Base-by-base conservation (phyloP, 2,113 vertebrate species). In the Apodemus speciosus region DNA sequence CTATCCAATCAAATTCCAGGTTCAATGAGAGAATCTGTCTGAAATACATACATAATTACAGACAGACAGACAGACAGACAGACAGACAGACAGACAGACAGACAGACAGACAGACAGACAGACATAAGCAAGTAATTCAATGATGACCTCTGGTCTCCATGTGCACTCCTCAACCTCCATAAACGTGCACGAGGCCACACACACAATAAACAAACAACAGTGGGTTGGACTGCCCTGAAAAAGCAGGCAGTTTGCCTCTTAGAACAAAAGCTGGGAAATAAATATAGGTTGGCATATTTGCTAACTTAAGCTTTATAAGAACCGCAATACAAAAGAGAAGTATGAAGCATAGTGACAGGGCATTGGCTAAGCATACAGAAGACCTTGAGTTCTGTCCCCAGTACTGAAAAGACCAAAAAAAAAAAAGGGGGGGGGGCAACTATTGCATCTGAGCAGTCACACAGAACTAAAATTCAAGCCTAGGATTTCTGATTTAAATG, bases 401-500 rank as follows among this genome's bases (percentile, higher is more conserved):
- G 46, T 35, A 71, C 66, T 69, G n/a, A 0, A 25, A 69, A 43
- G 14, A 20, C 6, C 9, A 2, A 71, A n/a, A 18, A 8, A n/a
- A 9, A 25, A 4, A 40, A 43, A 43, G 0, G 66, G 87, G 72
- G 23, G 18, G n/a, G 15, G 3, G 11, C 60, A 2, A 60, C 23
- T 58, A 81, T 25, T 53, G 2, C 23, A 58, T 58, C 13, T 40
- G 21, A 81, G 11, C 6, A 85, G 23, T 16, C 86, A 77, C 15
- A 40, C 0, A 66, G 40, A 73, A 88, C 56, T 64, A 87, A 89
- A 14, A 84, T n/a, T 56, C 58, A 93, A 85, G 43, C 32, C 21
- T 38, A 79, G n/a, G 43, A 46, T 92, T 90, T 94, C 92, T 51
- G 18, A 85, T 51, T 85, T 53, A 76, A 81, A 72, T 66, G 40